phyloP scores from a whole-genome alignment of 2,888 invertebrate species.

The Elegia similella region DNA sequence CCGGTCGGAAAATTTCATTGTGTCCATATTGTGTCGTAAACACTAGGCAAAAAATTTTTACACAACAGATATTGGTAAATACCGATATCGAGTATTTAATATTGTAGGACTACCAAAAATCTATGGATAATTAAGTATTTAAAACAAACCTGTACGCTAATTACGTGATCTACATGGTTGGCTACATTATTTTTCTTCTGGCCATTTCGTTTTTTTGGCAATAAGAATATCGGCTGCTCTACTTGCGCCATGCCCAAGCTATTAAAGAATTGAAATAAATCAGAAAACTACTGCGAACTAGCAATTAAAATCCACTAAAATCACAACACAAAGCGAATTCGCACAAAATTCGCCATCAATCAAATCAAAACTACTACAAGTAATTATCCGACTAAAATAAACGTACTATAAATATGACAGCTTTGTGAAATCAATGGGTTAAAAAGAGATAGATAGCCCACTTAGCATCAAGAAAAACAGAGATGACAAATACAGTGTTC shows the following conservation, averaged over 20 bases:
- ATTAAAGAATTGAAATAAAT: neutral
- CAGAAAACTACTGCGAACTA: neutral
- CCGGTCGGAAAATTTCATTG: too few relatives aligned
- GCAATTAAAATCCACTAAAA: neutral
- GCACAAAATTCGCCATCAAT: constrained; percentile 4
- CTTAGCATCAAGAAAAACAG: neutral
- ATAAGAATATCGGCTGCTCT: constrained; percentile 80
- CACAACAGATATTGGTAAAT: too few relatives aligned
- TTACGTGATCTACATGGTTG: constrained; percentile 84
- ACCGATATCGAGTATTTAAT: neutral
- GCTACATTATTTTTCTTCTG: constrained; percentile 74
- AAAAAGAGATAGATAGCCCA: neutral
- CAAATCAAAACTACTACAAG: neutral
- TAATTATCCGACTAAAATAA: neutral
- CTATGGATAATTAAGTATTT: neutral
- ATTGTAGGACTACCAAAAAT: neutral
- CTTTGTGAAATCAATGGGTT: neutral
- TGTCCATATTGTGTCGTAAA: too few relatives aligned
- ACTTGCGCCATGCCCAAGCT: constrained; percentile 57
- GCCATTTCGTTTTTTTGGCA: constrained; percentile 82
- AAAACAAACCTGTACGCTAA: constrained; percentile 78
- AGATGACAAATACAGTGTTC: neutral
- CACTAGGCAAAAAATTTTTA: too few relatives aligned
- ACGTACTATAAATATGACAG: neutral
- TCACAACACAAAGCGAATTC: constrained; percentile 19